Percentiles rank a stretch among this genome's conserved stretches.
These are phyloP conservation scores for Drosophila leontia DNA, from an alignment of 1,140 invertebrate genomes.

Conservation along the genomic window DNA sequence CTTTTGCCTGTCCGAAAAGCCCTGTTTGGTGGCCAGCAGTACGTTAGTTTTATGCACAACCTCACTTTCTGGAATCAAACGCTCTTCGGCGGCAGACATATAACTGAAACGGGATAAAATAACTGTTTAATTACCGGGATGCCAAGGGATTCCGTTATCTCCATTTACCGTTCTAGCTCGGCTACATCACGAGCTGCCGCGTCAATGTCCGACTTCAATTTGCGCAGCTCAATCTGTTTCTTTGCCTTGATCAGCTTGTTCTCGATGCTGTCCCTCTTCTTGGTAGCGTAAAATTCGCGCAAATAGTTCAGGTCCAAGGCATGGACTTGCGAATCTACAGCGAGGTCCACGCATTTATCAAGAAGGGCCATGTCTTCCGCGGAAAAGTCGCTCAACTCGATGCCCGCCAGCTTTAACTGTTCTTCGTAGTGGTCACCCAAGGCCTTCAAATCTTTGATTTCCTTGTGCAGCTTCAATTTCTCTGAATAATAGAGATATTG, in stretches of 20 bases:
- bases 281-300: slow-evolving; percentile 58
- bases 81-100: slow-evolving; percentile 36
- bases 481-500: slow-evolving; percentile 40
- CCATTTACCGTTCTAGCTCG: background rate
- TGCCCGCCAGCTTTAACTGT: slow-evolving; percentile 51
- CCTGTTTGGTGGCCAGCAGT: background rate
- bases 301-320: slow-evolving; percentile 54
- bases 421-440: slow-evolving; percentile 53
- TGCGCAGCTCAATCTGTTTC: slow-evolving; percentile 42
- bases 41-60: slow-evolving; percentile 13
- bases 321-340: slow-evolving; percentile 47
- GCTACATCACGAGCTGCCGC: slow-evolving; percentile 41
- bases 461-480: slow-evolving; percentile 46
- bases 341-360: slow-evolving; percentile 57
- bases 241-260: slow-evolving; percentile 35
- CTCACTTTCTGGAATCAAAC: slow-evolving; percentile 42
- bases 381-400: slow-evolving; percentile 50
- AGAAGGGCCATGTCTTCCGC: slow-evolving; percentile 60
- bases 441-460: slow-evolving; percentile 44
- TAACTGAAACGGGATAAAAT: slow-evolving; percentile 37
- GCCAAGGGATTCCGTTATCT: background rate
- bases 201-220: slow-evolving; percentile 16
- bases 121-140: background rate
- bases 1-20: background rate
- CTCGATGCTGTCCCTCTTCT: slow-evolving; percentile 65